Evolutionary conservation across 2,888 invertebrate species (phyloP).

Genomic region (Cynaeus angustus): DNA sequence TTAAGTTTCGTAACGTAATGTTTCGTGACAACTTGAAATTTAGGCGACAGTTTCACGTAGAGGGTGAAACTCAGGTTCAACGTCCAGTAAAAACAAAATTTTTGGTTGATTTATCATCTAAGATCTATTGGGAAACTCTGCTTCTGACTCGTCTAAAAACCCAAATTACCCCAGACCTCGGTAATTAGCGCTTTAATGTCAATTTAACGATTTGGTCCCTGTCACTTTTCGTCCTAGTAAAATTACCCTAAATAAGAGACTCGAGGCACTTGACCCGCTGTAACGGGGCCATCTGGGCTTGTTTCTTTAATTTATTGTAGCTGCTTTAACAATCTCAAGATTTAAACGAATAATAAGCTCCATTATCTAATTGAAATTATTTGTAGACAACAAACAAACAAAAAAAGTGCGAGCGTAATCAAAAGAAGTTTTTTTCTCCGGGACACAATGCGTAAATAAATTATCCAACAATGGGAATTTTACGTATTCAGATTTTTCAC

Average conservation of each 20-base stretch:
- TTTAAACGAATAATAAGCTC: slow-evolving; percentile 63
- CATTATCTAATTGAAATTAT: slow-evolving; percentile 63
- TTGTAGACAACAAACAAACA: slow-evolving; percentile 46
- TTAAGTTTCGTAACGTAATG: no score
- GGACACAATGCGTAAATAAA: slow-evolving; percentile 24
- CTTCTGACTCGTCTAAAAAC: no score
- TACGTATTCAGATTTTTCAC: slow-evolving; percentile 30
- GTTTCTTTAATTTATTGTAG: slow-evolving; percentile 61
- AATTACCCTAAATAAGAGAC: slow-evolving; percentile 36
- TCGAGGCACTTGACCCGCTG: slow-evolving; percentile 48
- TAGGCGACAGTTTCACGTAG: no score
- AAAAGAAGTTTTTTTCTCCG: slow-evolving; percentile 10
- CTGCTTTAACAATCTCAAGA: slow-evolving; percentile 60
- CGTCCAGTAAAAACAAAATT: no score
- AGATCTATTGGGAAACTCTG: no score
- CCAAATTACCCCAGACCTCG: no score
- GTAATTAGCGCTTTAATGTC: no score
- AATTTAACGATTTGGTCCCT: neutral
- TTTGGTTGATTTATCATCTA: no score
- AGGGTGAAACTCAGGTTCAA: no score
- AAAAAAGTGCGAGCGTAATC: slow-evolving; percentile 25
- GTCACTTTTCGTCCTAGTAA: slow-evolving; percentile 1
- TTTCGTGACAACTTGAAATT: no score
- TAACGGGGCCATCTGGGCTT: slow-evolving; percentile 60
- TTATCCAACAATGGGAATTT: slow-evolving; percentile 36